A percentile compares a stretch with the other conserved stretches of the same genome.
Evolutionary conservation across 2,797 vertebrate species (phyloP).

Genomic region (Microcaecilia unicolor): DNA sequence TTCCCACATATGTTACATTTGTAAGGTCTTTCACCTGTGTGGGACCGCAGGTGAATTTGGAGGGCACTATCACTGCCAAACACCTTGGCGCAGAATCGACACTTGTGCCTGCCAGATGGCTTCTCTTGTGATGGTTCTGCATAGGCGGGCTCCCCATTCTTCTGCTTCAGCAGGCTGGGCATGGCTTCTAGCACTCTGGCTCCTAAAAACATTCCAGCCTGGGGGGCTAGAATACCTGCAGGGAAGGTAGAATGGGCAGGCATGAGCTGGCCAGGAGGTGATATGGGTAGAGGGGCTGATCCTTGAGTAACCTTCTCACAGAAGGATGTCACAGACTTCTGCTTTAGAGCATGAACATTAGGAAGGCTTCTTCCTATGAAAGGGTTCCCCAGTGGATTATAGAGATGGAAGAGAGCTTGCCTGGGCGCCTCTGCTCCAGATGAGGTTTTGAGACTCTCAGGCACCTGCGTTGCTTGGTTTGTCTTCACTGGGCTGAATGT

Average conservation of each 20-base stretch:
- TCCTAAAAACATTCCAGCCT: slow-evolving; percentile 66
- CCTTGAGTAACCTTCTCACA: slow-evolving; percentile 7
- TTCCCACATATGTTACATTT: slow-evolving; percentile 85
- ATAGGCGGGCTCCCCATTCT: slow-evolving; percentile 30
- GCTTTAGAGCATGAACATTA: slow-evolving; percentile 2
- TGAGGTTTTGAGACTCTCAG: slow-evolving; percentile 23
- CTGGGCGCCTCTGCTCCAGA: slow-evolving; percentile 34
- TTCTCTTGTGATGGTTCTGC: slow-evolving; percentile 40
- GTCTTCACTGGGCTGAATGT: slow-evolving; percentile 45
- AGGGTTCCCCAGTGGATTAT: slow-evolving; percentile 34
- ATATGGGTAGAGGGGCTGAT: slow-evolving; percentile 1
- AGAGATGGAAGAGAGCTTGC: slow-evolving; percentile 47
- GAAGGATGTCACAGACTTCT: slow-evolving; percentile 4
- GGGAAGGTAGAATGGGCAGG: slow-evolving; percentile 9
- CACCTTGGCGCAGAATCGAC: slow-evolving; percentile 79
- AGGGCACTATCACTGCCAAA: slow-evolving; percentile 83
- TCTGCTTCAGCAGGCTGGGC: slow-evolving; percentile 43
- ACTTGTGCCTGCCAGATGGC: slow-evolving; percentile 56
- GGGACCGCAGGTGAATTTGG: slow-evolving; percentile 85
- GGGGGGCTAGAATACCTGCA: slow-evolving; percentile 26
- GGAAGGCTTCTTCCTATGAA: neutral
- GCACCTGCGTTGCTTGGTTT: slow-evolving; percentile 26
- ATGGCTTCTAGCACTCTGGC: slow-evolving; percentile 42
- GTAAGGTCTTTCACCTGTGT: slow-evolving; percentile 84
- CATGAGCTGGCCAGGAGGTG: neutral